Base-by-base conservation (phyloP, 2,113 vertebrate genomes). In the Scolopax mira region DNA sequence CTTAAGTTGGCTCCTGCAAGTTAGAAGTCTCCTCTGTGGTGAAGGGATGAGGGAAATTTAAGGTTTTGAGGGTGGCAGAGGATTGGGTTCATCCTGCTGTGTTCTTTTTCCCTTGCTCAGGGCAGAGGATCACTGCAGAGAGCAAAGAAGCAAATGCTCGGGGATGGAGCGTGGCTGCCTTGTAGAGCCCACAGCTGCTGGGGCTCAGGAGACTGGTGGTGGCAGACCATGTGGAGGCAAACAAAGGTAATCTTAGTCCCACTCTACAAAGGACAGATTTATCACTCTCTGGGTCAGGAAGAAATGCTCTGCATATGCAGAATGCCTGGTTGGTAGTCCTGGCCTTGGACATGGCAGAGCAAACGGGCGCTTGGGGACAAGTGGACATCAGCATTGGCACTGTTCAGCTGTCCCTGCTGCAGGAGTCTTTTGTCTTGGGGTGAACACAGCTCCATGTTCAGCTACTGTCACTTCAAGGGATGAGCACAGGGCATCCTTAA, bases 1-100 rank as follows among this genome's bases (percentile, higher is more conserved):
- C 18, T 35, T 30, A 3, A 12, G 42, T 66, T 49, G 69, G 31
- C n/a, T 88, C 33, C 60, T 78, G 49, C 21, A 11, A 23, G 61
- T 37, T 2, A 35, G n/a, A 61, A 22, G 13, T 7, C 24, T 73
- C 7, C 18, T 42, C 41, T 11, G 8, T 0, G 0, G 24, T 3
- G 33, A 44, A 62, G 30, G 46, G 51, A 16, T 0, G 8, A 1
- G 41, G 44, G 25, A 13, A 44, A 7, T 7, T 13, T 9, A 7
- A 71, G 18, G 30, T 35, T 44, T 7, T 18, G 57, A 60, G 64
- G 65, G 87, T 27, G 55, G 60, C 28, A 28, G 64, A 31, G 24
- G 12, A 44, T 16, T 4, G n/a, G 37, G 44, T 10, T 35, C 23
- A 8, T 30, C 42, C 73, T 37, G 62, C 44, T 25, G 58, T 21